phyloP scores from a whole-genome alignment of 1,140 invertebrate genomes.

The Drosophila rhopaloa region DNA sequence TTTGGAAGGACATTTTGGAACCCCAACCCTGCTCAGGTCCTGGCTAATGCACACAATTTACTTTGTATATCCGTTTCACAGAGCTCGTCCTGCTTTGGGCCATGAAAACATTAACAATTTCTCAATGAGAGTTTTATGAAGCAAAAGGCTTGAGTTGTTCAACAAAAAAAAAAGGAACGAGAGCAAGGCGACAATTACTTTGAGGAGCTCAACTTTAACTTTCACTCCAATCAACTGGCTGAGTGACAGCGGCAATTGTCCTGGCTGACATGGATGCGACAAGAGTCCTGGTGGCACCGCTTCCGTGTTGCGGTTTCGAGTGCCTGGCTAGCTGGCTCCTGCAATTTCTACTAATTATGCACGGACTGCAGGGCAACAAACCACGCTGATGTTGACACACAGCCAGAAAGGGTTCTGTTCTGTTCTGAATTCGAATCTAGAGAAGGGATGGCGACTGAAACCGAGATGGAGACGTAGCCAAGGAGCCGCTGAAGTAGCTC shows the following conservation, averaged over 20 bases:
- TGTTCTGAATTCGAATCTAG: conserved; percentile 17
- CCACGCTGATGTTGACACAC: conserved; percentile 54
- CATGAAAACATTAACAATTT: conserved; percentile 67
- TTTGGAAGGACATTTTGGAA: conserved; percentile 30
- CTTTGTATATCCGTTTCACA: conserved; percentile 50
- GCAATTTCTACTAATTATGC: conserved; percentile 67
- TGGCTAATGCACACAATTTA: conserved; percentile 72
- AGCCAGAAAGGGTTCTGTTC: conserved; percentile 27
- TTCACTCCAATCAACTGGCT: conserved; percentile 62
- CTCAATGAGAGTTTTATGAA: conserved; percentile 56
- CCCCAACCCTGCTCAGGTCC: not conserved
- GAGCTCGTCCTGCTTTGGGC: conserved; percentile 19
- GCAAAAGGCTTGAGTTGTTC: conserved; percentile 16
- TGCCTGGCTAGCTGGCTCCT: conserved; percentile 45
- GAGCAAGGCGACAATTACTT: conserved; percentile 51
- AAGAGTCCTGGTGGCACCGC: conserved; percentile 58
- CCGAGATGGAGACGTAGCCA: conserved; percentile 17
- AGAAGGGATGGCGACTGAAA: conserved; percentile 3
- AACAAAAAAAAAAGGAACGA: conserved; percentile 1
- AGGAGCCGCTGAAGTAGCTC: conserved; percentile 61
- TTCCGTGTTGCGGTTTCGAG: conserved; percentile 69
- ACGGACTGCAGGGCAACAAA: conserved; percentile 70
- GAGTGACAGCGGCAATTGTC: conserved; percentile 60
- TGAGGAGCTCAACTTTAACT: conserved; percentile 57
- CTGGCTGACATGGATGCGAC: conserved; percentile 32